Evolutionary conservation across 2,113 vertebrate genomes (phyloP), one percentile per base, ranked within the genome.

Genomic region (Pungitius pungitius): DNA sequence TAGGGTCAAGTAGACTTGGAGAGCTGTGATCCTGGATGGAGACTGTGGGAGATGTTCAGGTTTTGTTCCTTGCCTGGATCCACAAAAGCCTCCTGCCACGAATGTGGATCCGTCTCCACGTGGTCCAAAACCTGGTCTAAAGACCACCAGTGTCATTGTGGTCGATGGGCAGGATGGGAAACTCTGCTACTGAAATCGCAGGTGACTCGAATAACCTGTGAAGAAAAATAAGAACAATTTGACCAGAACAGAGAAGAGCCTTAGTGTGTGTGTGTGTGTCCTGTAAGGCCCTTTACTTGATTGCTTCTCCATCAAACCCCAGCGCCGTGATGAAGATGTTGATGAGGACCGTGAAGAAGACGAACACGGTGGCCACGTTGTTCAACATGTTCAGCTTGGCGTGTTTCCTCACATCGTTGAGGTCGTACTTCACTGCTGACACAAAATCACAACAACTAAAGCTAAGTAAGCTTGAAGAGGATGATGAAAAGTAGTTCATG

Each of bases 241-340:
- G 4, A 47, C 2, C 7, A 62, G 13, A 6, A 2, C 30, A n/a
- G n/a, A 6, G 24, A 4, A 66, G 15, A 24, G 2, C 0, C 8
- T 39, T 2, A 27, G 7, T 2, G n/a, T 22, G 12, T 56, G 2
- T 12, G 12, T 24, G 45, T 52, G 22, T 63, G 35, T 33, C 33
- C 15, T 61, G 40, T 43, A 0, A 17, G 1, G 18, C 18, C 22
- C 20, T 13, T 3, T 51, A 92, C 87, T 73, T 76, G n/a, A 76
- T 1, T 0, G n/a, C 1, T 0, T 84, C 13, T 0, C 77, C 75
- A 52, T 93, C 90, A 35, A 97, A 95, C 2, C 96, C 96, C 0
- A 99, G 94, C 0, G 96, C 96, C 0, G 96, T 97, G 83, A 98
- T 97, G 85, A 98, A 95, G 87, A 98, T 93, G 90, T 98, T 98